A percentile compares a stretch with the other conserved stretches of the same genome.
phyloP scores from a whole-genome alignment of 1,140 invertebrate species.

The Brachionus sp. region DNA sequence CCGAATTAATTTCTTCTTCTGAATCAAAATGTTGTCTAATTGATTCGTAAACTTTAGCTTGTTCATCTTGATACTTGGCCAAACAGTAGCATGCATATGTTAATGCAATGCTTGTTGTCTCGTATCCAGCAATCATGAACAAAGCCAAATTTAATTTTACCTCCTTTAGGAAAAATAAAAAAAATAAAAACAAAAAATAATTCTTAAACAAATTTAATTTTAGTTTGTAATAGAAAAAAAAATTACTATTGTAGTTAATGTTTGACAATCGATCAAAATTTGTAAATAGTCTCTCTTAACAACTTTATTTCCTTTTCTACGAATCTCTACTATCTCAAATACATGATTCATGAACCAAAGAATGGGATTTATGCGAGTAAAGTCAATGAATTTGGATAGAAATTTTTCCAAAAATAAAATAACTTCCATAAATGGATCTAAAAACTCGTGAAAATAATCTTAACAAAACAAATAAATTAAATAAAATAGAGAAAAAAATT shows the following conservation, averaged over 20 bases:
- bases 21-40: constrained; percentile 47
- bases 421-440: not conserved
- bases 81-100: constrained; percentile 61
- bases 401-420: not conserved
- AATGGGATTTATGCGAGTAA: not conserved
- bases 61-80: constrained; percentile 59
- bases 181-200: not conserved
- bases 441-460: constrained; percentile 15
- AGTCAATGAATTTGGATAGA: not conserved
- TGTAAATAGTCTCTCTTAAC: constrained; percentile 6
- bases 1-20: constrained; percentile 4
- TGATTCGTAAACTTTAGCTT: constrained; percentile 60
- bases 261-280: constrained; percentile 15
- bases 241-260: not conserved
- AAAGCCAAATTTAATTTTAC: constrained; percentile 51
- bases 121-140: constrained; percentile 56
- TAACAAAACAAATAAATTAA: not conserved
- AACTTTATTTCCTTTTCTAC: not conserved
- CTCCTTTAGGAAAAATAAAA: constrained; percentile 49
- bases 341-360: constrained; percentile 26
- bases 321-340: not conserved
- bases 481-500: not conserved
- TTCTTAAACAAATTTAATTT: not conserved
- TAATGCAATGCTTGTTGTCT: constrained; percentile 61
- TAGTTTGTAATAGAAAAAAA: too few species aligned